Percentiles rank a stretch among this genome's conserved stretches.
phyloP scores from a whole-genome alignment of 2,797 vertebrate species.

The Microcaecilia unicolor region DNA sequence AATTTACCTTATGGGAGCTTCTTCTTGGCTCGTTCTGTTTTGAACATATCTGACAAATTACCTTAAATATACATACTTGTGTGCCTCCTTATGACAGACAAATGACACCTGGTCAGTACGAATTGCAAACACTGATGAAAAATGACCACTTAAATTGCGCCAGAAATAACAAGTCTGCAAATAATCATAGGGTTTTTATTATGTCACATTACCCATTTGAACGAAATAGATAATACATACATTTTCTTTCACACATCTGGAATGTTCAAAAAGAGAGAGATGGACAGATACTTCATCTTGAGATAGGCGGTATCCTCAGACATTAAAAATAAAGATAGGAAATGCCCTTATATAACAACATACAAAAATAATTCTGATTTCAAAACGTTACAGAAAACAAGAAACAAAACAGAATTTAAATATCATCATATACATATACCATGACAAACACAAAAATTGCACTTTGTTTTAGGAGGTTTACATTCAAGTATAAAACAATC shows the following conservation, averaged over 20 bases:
- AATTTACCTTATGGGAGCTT: background rate
- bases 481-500: constrained; percentile 55
- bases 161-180: constrained; percentile 7
- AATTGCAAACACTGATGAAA: background rate
- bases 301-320: constrained; percentile 34
- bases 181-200: too few species aligned
- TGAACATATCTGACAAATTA: background rate
- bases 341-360: constrained; percentile 62
- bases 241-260: constrained; percentile 35
- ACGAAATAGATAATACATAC: constrained; percentile 53
- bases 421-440: constrained; percentile 30
- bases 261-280: constrained; percentile 21
- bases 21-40: background rate
- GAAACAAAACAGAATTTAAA: constrained; percentile 48
- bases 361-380: constrained; percentile 69
- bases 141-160: background rate
- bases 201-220: constrained; percentile 43
- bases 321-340: constrained; percentile 48
- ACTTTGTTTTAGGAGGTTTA: constrained; percentile 59
- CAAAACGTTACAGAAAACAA: constrained; percentile 37
- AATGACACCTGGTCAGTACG: too few species aligned
- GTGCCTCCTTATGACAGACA: too few species aligned
- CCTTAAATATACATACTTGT: too few species aligned
- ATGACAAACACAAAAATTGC: constrained; percentile 47
- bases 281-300: constrained; percentile 1